phyloP scores from a whole-genome alignment of 2,888 invertebrate species.

The Ophraella communa region DNA sequence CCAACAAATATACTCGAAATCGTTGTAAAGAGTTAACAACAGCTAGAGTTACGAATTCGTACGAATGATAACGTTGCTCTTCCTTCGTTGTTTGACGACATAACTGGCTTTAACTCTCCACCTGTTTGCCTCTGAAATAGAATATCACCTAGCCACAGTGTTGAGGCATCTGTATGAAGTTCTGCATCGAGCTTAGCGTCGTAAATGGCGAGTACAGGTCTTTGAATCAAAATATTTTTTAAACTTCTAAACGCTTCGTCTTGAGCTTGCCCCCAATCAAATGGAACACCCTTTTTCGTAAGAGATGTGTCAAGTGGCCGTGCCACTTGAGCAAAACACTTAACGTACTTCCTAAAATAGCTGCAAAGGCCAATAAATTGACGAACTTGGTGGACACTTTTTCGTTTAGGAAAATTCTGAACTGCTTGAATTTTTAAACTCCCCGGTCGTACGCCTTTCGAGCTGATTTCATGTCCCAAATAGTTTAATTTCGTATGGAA shows the following conservation, averaged over 20 bases:
- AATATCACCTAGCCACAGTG: too few species aligned
- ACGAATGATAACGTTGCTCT: slow-evolving; percentile 1
- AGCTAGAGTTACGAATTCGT: slow-evolving; percentile 7
- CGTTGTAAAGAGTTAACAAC: slow-evolving; percentile 11
- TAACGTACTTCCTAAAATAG: background rate
- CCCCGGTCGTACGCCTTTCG: too few species aligned
- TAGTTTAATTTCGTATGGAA: too few species aligned
- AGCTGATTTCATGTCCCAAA: too few species aligned
- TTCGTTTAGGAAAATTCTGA: too few species aligned
- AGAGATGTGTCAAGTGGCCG: background rate
- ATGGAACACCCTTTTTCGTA: background rate
- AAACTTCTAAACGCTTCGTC: background rate
- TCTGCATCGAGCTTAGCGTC: too few species aligned
- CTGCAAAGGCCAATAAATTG: background rate
- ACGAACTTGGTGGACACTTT: too few species aligned
- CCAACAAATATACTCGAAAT: slow-evolving; percentile 1
- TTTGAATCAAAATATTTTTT: too few species aligned
- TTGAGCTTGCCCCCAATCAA: background rate
- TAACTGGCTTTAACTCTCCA: slow-evolving; percentile 6
- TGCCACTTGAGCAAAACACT: background rate
- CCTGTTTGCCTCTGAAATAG: too few species aligned
- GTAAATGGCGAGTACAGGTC: background rate
- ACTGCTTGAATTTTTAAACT: too few species aligned
- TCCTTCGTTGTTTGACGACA: background rate
- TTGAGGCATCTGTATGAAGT: too few species aligned